Conservation (phyloP, 2,888 invertebrate species). For the Synanthedon andrenaeformis region DNA sequence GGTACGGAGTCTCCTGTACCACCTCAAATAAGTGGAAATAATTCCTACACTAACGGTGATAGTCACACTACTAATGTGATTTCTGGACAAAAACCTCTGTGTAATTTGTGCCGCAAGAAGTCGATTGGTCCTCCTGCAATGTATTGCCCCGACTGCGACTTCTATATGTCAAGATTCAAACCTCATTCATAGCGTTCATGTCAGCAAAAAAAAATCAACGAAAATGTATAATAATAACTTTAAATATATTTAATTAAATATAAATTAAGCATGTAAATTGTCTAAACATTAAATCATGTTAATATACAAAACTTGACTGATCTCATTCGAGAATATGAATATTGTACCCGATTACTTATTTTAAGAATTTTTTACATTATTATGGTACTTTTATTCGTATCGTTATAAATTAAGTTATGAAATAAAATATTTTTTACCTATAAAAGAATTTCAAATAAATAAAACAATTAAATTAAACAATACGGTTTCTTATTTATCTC, state of each 20-base stretch:
- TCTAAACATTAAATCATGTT: not conserved
- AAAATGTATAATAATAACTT: not conserved
- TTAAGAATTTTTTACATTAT: not conserved
- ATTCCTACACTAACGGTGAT: conserved; percentile 27
- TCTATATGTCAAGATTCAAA: conserved; percentile 89
- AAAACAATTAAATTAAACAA: not conserved
- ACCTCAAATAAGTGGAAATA: conserved; percentile 46
- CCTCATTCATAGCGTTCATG: conserved; percentile 64
- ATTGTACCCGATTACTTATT: not conserved
- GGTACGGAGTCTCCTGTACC: conserved; percentile 67
- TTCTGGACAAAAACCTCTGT: conserved; percentile 72
- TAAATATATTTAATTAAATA: not conserved
- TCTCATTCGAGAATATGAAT: conserved; percentile 44
- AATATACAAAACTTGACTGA: conserved; percentile 29
- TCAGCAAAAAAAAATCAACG: not conserved
- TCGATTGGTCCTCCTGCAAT: conserved; percentile 80
- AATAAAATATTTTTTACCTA: not conserved
- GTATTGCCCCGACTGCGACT: conserved; percentile 92
- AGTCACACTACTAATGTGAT: conserved; percentile 29
- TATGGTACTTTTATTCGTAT: not conserved
- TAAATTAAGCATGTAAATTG: not conserved
- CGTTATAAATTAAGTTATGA: not conserved
- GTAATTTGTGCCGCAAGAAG: conserved; percentile 90
- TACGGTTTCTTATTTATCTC: not conserved
- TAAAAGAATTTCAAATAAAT: not conserved